These are phyloP conservation scores for Neoniphon sammara DNA, from an alignment of 2,797 vertebrate genomes.

Conservation along the genomic window DNA sequence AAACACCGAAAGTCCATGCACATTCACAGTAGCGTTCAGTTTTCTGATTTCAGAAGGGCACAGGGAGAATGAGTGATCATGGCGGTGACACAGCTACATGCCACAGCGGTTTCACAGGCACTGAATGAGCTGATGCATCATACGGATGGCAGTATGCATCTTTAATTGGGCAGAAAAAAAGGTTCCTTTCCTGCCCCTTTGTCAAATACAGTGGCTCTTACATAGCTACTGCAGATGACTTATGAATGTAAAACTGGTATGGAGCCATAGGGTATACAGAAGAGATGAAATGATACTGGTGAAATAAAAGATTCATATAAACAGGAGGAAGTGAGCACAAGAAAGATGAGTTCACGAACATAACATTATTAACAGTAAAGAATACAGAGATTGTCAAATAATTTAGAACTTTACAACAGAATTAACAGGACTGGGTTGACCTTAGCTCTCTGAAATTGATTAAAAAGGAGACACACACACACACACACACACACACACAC, in stretches of 20 bases:
- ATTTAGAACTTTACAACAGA: background rate
- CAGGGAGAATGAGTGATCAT: conserved; percentile 11
- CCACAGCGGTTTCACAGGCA: conserved; percentile 14
- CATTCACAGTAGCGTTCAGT: conserved; percentile 27
- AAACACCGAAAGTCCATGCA: conserved; percentile 60
- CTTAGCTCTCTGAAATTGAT: background rate
- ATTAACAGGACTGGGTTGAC: background rate
- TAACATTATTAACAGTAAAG: background rate
- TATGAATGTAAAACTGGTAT: background rate
- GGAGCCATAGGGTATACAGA: background rate
- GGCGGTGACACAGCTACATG: conserved; percentile 29
- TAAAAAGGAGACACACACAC: conserved; percentile 9
- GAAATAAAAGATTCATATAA: background rate
- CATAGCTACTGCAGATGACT: background rate
- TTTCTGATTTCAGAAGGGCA: background rate
- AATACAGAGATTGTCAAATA: background rate
- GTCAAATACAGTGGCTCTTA: background rate
- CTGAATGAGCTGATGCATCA: conserved; percentile 34
- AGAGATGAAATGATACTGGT: background rate
- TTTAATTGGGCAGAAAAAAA: background rate
- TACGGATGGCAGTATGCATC: conserved; percentile 13
- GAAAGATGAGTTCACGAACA: background rate
- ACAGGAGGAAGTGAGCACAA: background rate
- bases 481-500: no score
- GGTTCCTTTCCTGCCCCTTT: background rate